A percentile compares a stretch with the other conserved stretches of the same genome.
Evolutionary conservation across 1,140 invertebrate species (phyloP).

Genomic region (Nasonia giraulti): DNA sequence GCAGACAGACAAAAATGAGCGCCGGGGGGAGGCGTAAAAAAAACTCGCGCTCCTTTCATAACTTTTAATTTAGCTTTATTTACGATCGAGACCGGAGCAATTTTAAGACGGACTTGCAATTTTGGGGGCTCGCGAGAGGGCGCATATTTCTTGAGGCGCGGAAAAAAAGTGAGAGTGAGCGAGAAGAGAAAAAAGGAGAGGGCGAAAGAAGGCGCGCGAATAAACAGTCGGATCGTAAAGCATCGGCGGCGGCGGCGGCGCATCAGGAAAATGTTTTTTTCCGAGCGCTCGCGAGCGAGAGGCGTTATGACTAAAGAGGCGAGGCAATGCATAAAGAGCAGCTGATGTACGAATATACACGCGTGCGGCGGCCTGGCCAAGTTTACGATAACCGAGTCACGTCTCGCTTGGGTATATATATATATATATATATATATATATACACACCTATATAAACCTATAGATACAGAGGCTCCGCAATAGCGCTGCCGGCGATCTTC

Average conservation of each 20-base stretch:
- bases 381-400: constrained; percentile 46
- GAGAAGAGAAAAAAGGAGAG: constrained; percentile 2
- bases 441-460: too few relatives aligned
- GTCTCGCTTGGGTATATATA: not conserved
- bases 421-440: too few relatives aligned
- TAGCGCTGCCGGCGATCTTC: constrained; percentile 18
- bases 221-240: constrained; percentile 46
- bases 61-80: constrained; percentile 37
- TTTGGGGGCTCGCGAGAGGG: not conserved
- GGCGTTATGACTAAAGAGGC: constrained; percentile 44
- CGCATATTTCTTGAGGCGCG: not conserved
- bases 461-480: not conserved
- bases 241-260: constrained; percentile 13
- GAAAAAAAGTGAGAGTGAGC: not conserved
- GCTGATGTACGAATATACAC: constrained; percentile 31
- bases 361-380: not conserved
- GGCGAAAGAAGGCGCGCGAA: too few relatives aligned
- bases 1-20: not conserved
- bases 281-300: not conserved
- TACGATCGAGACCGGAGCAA: constrained; percentile 23
- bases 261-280: constrained; percentile 40
- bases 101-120: constrained; percentile 18
- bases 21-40: not conserved
- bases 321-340: constrained; percentile 46
- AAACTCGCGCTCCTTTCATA: not conserved